Base-by-base conservation (phyloP, 1,140 invertebrate genomes). In the Drepana arcuata region DNA sequence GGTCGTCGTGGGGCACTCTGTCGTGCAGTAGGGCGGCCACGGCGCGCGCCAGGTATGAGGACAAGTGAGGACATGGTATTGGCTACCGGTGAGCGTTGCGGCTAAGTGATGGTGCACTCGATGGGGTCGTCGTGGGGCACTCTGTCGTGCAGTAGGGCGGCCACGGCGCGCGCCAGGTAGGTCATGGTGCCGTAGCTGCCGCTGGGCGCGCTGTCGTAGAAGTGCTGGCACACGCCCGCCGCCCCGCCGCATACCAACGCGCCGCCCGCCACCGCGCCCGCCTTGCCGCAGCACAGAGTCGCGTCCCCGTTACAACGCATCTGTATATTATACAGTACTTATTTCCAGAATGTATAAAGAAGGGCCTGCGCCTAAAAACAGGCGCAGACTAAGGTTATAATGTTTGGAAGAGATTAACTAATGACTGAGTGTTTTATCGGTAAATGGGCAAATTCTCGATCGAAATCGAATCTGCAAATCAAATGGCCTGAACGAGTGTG, bases 151-250 rank as follows among this genome's bases (percentile, higher is more conserved):
- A 95, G 84, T 11, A 90, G 85, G 0, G 86, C 80, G 24, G 92
- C 92, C 9, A 95, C 88, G 0, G 96, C 93, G 59, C 95, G 88
- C 15, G 95, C 94, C 56, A 99, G 88, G 62, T 99, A 99, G 0
- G 96, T 97, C 95, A 99, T 98, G 10, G 97, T 99, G 36, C 98
- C 98, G 81, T 90, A 99, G 63, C 91, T 92, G 25, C 98, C 98
- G 74, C 95, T 98, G 2, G 98, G 98, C 11, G 98, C 97, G 72
- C 92, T 95, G 75, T 99, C 98, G 77, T 99, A 99, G 65, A 99
- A 94, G 82, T 98, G 95, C 79, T 95, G 93, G 79, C 97, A 99
- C 42, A 99, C 95, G 42, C 93, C 95, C 0, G 93, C 95, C 23
- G 95, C 94, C 18, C 96, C 96, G 18, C 93, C 93, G 69, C 96